Evolutionary conservation across 92 coral and sea anemone genomes (phyloP), one percentile per base, ranked within the genome.

Genomic region (Actinostola sp.): DNA sequence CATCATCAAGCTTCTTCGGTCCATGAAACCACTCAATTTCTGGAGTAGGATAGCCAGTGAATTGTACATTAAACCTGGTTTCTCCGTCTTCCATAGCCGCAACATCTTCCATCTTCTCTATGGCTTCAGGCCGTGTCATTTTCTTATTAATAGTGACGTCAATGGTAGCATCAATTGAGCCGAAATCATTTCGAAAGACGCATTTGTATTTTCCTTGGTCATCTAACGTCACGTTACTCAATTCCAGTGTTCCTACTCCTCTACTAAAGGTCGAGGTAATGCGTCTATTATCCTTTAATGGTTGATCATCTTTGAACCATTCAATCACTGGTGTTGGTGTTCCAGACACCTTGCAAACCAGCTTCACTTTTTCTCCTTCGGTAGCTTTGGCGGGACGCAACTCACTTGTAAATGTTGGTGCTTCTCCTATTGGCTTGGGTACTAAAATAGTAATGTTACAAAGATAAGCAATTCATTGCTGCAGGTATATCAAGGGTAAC

Each of bases 1-100:
- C 91, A 21, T 86, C 88, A 39, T 75, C 80, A 52, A 93, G 74
- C 50, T 71, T 78, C 24, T 81, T 77, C 10, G 61, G 67, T 17
- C 90, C 98, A 26, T 89, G 89, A 53, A 84, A 84, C 98, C 98
- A 93, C 54, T 76, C 78, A n/a, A 93, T 72, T 14, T 70, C 45
- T 10, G 95, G 95, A 41, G 65, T 79, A 17, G 92, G 95, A 30
- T 52, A 58, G 4, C 98, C 98, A 15, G 72, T 71, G 41, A 93
- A 82, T 6, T 78, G 78, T 9, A 87, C 82, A 44, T 90, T 93
- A 72, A 90, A 92, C 52, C 90, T 53, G 38, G 86, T 78, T 50
- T 89, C 95, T 14, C 60, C 82, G 10, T 41, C 84, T 29, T 73
- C 93, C 19, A 70, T 72, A 9, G 83, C 87, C 36, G 73, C 71